Percentiles rank a stretch among this genome's conserved stretches.
Evolutionary conservation across 2,113 vertebrate species (phyloP).

Genomic region (Girardinichthys multiradiatus): DNA sequence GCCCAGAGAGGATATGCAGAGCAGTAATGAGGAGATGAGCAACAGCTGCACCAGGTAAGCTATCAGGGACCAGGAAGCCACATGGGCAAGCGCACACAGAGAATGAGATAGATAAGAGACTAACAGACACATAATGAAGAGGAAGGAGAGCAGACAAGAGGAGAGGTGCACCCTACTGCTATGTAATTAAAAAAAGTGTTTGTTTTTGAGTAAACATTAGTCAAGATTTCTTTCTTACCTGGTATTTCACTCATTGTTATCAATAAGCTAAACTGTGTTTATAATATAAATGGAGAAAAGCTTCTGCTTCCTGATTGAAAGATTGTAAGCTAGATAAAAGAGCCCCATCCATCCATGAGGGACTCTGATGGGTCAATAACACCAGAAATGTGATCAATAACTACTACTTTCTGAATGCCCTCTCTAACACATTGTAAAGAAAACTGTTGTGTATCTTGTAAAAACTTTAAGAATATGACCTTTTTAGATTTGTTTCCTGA

Average conservation of each 20-base stretch:
- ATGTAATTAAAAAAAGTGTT: not conserved
- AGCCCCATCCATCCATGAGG: too few species aligned
- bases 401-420: too few species aligned
- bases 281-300: too few species aligned
- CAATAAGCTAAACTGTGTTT: too few species aligned
- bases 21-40: slow-evolving; percentile 1
- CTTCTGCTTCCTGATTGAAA: too few species aligned
- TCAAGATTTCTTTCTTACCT: not conserved
- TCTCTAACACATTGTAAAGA: too few species aligned
- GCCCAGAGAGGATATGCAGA: slow-evolving; percentile 3
- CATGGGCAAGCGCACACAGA: not conserved
- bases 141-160: not conserved
- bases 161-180: not conserved
- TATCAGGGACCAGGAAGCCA: not conserved
- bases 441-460: too few species aligned
- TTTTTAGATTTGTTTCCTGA: not conserved
- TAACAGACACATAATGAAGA: not conserved
- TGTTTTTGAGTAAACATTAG: not conserved
- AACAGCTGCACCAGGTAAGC: slow-evolving; percentile 9
- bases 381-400: not conserved
- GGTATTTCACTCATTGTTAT: not conserved
- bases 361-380: too few species aligned
- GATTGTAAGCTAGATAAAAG: too few species aligned
- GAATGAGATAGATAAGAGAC: not conserved
- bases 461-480: not conserved